Evolutionary conservation across 1,140 invertebrate genomes (phyloP), one percentile per base, ranked within the genome.

Genomic region (Bombus breviceps): DNA sequence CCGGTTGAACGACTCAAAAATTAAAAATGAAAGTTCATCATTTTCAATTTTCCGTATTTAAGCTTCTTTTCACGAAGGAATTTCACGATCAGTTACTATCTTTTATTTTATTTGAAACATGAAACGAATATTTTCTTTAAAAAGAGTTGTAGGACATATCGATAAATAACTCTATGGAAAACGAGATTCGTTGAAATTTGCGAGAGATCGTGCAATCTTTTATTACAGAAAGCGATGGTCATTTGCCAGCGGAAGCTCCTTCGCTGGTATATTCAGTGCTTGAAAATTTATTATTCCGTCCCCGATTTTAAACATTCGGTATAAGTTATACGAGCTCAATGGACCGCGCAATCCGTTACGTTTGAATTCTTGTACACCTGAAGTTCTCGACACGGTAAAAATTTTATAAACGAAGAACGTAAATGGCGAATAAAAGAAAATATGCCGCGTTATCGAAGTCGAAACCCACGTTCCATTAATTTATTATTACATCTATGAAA

Each of bases 301-400:
- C 81, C 1, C 59, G 53, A 75, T 75, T 66, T 83, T 47, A 75
- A 83, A 34, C 59, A 47, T 66, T 37, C 32, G 0, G n/a, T 10
- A 22, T 59, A 22, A 62, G 57, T 82, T 43, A 43, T 64, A 34
- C 69, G 69, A 37, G 15, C 34, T 83, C 73, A 32, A 83, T 83
- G 43, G 43, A 53, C 72, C 59, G 59, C n/a, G 81, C 41, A 53
- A 53, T 53, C 72, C 81, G 72, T 66, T 82, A 83, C n/a, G 32
- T 57, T 28, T 22, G 34, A 22, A 57, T 78, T 78, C 82, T 69
- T 41, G 64, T 43, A 25, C 59, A 62, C 32, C 41, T 41, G 10
- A 41, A 15, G 47, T 53, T 53, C 47, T 53, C 18, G 47, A 53
- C 18, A 1, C 3, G 37, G 2, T n/a, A 9, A 8, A 57, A 28